Evolutionary conservation across 2,888 invertebrate species (phyloP).

Genomic region (Arctia plantaginis): DNA sequence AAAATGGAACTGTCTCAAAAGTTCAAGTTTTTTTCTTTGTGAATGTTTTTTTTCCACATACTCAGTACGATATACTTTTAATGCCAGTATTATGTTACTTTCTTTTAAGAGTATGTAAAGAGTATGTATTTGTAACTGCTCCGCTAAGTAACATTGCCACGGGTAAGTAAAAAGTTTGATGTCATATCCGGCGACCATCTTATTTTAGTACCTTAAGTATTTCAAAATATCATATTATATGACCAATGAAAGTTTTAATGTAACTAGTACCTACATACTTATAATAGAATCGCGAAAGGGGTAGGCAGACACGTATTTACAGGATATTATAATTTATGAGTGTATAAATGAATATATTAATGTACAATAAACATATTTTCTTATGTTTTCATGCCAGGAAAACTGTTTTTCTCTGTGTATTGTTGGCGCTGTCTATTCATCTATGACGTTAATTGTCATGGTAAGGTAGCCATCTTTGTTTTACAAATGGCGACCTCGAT

Average conservation of each 20-base stretch:
- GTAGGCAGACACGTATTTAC: too few relatives aligned
- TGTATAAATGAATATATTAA: conserved; percentile 53
- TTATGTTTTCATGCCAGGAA: conserved; percentile 67
- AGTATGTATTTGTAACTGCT: neutral
- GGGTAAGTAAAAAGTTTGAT: neutral
- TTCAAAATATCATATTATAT: neutral
- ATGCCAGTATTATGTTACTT: neutral
- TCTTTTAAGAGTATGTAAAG: neutral
- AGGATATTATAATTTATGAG: neutral
- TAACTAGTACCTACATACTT: too few relatives aligned
- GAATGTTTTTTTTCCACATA: neutral
- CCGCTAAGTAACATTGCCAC: rapidly evolving
- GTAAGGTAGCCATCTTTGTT: conserved; percentile 81
- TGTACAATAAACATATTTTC: conserved; percentile 61
- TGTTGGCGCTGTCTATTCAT: conserved; percentile 76
- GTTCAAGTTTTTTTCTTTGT: neutral
- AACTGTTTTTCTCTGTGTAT: conserved; percentile 81
- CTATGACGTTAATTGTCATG: conserved; percentile 79
- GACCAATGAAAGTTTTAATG: neutral
- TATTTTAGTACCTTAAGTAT: neutral
- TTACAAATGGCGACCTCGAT: conserved; percentile 79
- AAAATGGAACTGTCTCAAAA: neutral
- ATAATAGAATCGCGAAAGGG: too few relatives aligned
- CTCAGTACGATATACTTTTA: neutral
- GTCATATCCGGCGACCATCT: neutral